Evolutionary conservation across 2,113 vertebrate species (phyloP), one percentile per base, ranked within the genome.

Genomic region (Thalassoma bifasciatum): DNA sequence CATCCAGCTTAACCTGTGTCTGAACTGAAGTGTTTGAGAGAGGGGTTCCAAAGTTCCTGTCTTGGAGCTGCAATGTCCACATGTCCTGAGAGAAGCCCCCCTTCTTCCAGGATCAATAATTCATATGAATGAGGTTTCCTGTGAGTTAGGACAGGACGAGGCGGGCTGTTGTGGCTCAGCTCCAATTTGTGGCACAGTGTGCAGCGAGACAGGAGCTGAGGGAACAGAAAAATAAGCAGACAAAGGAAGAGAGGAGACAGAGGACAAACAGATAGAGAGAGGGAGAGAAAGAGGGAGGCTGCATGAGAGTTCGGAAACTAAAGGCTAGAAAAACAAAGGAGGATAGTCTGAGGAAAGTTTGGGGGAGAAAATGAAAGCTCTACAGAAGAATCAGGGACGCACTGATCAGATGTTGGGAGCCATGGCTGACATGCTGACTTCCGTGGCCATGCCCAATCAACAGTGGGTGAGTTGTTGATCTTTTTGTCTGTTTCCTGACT

Each of bases 401-500:
- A 95, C 94, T 10, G 93, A 96, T 89, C 93, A 95, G 89, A 95
- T 96, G 89, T 89, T 95, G 68, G 95, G 95, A 67, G 95, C 95
- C 72, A 95, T 95, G 92, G 94, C 93, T 12, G 95, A 96, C 26
- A 86, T 96, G 86, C 90, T 96, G 56, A 94, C 92, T n/a, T 95
- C 94, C 3, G 81, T 96, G 87, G 94, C 93, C 37, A 84, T 95
- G 81, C 94, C 94, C 75, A 93, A 84, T 77, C 93, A 94, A 67
- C 93, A 93, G 64, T 94, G 93, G 94, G 94, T 95, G 87, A 94
- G 95, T 93, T 65, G 61, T 30, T 30, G 16, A 24, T 62, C 47
- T 54, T 30, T 80, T 72, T 86, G 56, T 77, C 17, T 80, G 5
- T 74, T 72, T 67, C 63, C 26, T 40, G 37, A 19, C 22, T 77